phyloP scores from a whole-genome alignment of 2,113 vertebrate species.

The Sclerurus mexicanus region DNA sequence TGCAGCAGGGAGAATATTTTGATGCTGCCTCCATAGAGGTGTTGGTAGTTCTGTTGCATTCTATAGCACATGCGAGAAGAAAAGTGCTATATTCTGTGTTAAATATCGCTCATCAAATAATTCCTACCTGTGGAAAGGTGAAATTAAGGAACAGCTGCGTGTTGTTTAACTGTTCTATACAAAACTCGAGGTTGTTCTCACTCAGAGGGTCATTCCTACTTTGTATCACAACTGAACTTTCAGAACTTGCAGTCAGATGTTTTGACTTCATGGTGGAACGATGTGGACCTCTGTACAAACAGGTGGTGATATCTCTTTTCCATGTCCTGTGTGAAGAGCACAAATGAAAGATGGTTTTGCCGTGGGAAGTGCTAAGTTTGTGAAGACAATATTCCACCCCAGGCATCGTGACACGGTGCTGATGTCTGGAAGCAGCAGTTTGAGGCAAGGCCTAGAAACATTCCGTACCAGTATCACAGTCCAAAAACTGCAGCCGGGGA shows the following conservation, averaged over 20 bases:
- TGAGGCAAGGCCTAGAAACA: constrained; percentile 41
- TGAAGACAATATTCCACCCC: not conserved
- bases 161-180: not conserved
- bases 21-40: constrained; percentile 59
- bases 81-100: constrained; percentile 6
- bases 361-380: not conserved
- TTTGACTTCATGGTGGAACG: not conserved
- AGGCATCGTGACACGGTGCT: not conserved
- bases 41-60: constrained; percentile 30
- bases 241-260: not conserved
- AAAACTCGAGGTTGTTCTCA: constrained; percentile 29
- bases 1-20: constrained; percentile 44
- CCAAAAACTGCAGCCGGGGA: not conserved
- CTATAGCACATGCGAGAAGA: constrained; percentile 17
- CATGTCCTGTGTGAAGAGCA: constrained; percentile 13
- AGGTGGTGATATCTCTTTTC: not conserved
- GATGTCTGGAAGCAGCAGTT: constrained; percentile 21
- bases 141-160: constrained; percentile 6
- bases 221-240: constrained; percentile 53
- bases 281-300: not conserved
- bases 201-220: constrained; percentile 50
- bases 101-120: constrained; percentile 25
- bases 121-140: constrained; percentile 41
- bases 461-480: not conserved
- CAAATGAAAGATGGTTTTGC: not conserved